Base-by-base conservation (phyloP, 2,888 invertebrate genomes). In the Gymnoscelis rufifasciata region DNA sequence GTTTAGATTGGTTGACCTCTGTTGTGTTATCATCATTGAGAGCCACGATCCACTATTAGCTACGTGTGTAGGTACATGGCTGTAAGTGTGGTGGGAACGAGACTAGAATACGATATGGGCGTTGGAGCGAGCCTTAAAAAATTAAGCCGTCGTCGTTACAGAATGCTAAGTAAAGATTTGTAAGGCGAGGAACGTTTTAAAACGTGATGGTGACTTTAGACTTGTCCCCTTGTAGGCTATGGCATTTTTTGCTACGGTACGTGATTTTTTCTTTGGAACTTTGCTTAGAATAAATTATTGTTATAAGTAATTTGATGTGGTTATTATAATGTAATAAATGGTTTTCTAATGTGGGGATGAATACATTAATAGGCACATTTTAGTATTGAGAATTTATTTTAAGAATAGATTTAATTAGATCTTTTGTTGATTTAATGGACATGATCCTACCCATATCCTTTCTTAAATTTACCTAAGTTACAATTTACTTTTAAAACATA, bases 101-200 rank as follows among this genome's bases (percentile, higher is more conserved):
- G 80, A 68, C 61, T 64, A 78, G 84, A 83, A 86, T 83, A 79
- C 72, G 59, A 66, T 73, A 79, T 76, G 74, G 71, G 72, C 72
- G 77, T 75, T 75, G 70, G 75, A 76, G 76, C 71, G 62, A 73
- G 68, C 66, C 77, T 83, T 78, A 78, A 84, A 83, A 47, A 71
- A 84, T 81, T 78, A 83, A 80, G 72, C 66, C 68, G 71, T 68
- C 69, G 72, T 63, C 74, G 69, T 62, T 71, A 78, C 76, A 76
- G 79, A 80, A 84, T 83, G 75, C 77, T 78, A 78, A 84, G 74
- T 79, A 74, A 80, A 78, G 78, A 78, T 83, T 82, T 83, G 73
- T 72, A 80, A 77, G 68, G 66, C 59, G 55, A 60, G 66, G 66
- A 72, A 73, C 78, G 74, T 61, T 71, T 72, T 66, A 60, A 73